Evolutionary conservation across 2,797 vertebrate genomes (phyloP).

Genomic region (Cyprinodon diabolis): DNA sequence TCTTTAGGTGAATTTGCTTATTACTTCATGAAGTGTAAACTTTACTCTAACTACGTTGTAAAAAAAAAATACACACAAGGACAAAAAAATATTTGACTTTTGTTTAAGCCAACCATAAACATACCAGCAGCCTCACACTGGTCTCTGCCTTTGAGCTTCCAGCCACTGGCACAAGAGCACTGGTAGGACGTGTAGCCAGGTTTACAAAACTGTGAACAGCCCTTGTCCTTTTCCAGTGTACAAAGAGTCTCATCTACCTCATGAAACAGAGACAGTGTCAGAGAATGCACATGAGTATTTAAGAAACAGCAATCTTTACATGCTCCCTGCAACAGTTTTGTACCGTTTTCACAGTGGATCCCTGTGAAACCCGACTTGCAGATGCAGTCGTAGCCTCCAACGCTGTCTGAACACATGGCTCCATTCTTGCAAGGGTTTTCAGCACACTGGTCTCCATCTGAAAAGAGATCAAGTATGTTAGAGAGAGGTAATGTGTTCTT

Average conservation of each 20-base stretch:
- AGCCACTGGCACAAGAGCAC: conserved; percentile 79
- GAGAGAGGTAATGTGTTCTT: conserved; percentile 2
- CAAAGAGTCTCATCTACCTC: conserved; percentile 77
- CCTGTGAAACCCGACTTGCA: conserved; percentile 82
- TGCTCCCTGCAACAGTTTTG: rapidly evolving
- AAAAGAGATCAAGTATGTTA: conserved; percentile 8
- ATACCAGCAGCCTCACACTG: conserved; percentile 77
- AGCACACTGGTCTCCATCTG: conserved; percentile 83
- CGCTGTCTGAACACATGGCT: conserved; percentile 84
- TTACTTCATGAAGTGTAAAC: not conserved
- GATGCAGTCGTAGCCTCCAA: conserved; percentile 83
- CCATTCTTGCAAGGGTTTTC: conserved; percentile 81
- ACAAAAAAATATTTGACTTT: not conserved
- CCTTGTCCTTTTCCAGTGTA: conserved; percentile 67
- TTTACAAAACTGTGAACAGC: conserved; percentile 85
- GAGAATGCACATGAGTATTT: not conserved
- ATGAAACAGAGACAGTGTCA: conserved; percentile 5
- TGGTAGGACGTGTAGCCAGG: conserved; percentile 78
- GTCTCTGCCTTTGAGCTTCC: conserved; percentile 71
- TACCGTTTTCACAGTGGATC: conserved; percentile 79
- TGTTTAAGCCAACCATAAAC: not conserved
- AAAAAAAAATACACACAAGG: not conserved
- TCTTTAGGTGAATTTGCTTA: not conserved
- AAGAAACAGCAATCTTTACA: not conserved
- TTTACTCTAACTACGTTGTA: not conserved